Evolutionary conservation across 2,797 vertebrate species (phyloP), one percentile per base, ranked within the genome.

Genomic region (Lepilemur septentrionalis): DNA sequence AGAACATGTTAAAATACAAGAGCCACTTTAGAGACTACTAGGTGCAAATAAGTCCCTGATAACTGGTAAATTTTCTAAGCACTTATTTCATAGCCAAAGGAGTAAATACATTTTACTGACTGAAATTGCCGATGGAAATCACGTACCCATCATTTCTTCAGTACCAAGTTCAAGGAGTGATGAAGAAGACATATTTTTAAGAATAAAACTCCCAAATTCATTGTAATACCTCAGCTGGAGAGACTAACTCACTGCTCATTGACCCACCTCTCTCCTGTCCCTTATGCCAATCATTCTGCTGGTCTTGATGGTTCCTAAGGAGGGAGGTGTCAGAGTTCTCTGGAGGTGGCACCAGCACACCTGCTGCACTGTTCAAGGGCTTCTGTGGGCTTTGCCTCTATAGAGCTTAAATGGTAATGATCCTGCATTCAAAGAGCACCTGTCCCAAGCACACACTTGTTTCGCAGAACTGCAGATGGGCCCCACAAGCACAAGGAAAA

Each of bases 401-500:
- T 30, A 63, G 28, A 70, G 63, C 30, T 73, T 80, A 82, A 78
- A 55, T 4, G n/a, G 20, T 86, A 67, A 89, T 38, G 43, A 73
- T 43, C 10, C 35, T 87, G 30, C 43, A 86, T 87, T 93, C n/a
- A 89, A 87, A 89, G 20, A 69, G 3, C 35, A 59, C 61, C 41
- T 91, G 78, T 30, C 78, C 75, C 30, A 70, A 89, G 15, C 28
- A 38, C 43, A 86, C 20, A 13, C 23, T 89, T 79, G 57, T 61
- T 83, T 78, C 86, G 48, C 46, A 46, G 38, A 79, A 48, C 41
- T 78, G 50, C 48, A 89, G 61, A 55, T 50, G 48, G n/a, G 81
- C 41, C 46, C 63, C 12, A n/a, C 13, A 38, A 87, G 38, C 70
- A 70, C 43, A 83, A 91, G 55, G n/a, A 96, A 52, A 97, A 96